These are phyloP conservation scores for Phymastichus coffea DNA, from an alignment of 1,140 invertebrate genomes.

Conservation along the genomic window DNA sequence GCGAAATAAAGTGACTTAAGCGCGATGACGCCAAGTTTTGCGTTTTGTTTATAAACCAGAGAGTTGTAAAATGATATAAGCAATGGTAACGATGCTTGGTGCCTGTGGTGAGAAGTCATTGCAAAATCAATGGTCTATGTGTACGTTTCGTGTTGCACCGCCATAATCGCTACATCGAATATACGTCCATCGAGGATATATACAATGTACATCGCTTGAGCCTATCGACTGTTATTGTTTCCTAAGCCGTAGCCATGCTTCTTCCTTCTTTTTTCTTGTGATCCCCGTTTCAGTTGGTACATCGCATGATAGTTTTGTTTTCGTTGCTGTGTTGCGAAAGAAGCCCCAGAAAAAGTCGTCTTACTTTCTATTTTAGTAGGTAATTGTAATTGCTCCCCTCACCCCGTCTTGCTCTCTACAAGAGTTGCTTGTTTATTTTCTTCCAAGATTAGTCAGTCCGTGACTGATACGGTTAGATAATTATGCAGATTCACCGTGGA, in stretches of 20 bases:
- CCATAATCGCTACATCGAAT: not conserved
- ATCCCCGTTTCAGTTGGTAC: slow-evolving; percentile 3
- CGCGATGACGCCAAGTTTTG: too few species aligned
- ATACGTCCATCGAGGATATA: not conserved
- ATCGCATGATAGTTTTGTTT: slow-evolving; percentile 20
- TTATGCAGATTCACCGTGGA: not conserved
- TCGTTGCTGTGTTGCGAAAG: slow-evolving; percentile 22
- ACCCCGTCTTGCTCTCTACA: not conserved
- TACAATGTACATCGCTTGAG: slow-evolving; percentile 15
- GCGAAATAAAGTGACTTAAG: too few species aligned
- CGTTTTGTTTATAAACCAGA: slow-evolving; percentile 15
- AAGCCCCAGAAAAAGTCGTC: slow-evolving; percentile 1
- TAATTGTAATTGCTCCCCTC: not conserved
- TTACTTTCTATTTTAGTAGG: slow-evolving; percentile 22
- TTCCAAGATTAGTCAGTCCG: not conserved
- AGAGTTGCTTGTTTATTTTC: not conserved
- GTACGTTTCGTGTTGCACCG: not conserved
- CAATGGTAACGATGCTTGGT: not conserved
- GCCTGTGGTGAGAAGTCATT: not conserved
- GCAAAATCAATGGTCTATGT: not conserved
- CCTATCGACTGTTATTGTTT: slow-evolving; percentile 5
- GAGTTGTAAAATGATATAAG: not conserved
- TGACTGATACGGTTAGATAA: slow-evolving; percentile 9
- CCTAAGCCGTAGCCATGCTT: slow-evolving; percentile 10
- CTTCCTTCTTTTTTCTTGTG: not conserved